These are phyloP conservation scores for Amphiprion ocellaris DNA, from an alignment of 2,113 vertebrate genomes.

Conservation along the genomic window DNA sequence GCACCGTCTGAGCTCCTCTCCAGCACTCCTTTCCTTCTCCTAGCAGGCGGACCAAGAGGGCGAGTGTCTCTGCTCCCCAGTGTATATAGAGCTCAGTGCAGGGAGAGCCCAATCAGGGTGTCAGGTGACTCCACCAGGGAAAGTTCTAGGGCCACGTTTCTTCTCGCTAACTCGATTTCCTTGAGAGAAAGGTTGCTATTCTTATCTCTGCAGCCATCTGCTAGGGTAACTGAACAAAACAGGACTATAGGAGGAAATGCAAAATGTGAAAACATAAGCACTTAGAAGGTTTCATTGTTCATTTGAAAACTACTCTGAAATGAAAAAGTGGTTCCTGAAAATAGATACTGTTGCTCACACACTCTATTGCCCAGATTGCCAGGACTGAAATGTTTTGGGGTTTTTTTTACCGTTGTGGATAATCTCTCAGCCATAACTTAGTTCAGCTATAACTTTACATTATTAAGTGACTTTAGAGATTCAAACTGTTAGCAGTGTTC, in stretches of 20 bases:
- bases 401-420: background rate
- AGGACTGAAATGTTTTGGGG: background rate
- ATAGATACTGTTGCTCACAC: conserved; percentile 17
- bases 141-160: conserved; percentile 77
- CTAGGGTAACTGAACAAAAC: background rate
- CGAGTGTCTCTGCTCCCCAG: conserved; percentile 54
- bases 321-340: background rate
- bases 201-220: background rate
- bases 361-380: background rate
- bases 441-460: background rate
- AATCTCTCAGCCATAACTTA: background rate
- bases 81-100: conserved; percentile 71
- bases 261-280: background rate
- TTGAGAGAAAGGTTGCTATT: conserved; percentile 15
- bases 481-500: background rate
- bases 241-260: background rate
- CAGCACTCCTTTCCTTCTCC: conserved; percentile 59
- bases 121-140: conserved; percentile 83
- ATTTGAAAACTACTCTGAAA: too few species aligned
- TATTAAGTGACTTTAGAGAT: background rate
- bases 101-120: conserved; percentile 65
- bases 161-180: conserved; percentile 37
- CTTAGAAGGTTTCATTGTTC: background rate
- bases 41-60: conserved; percentile 70
- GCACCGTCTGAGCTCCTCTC: conserved; percentile 49